These are phyloP conservation scores for Lota lota DNA, from an alignment of 2,113 vertebrate species.

Conservation along the genomic window DNA sequence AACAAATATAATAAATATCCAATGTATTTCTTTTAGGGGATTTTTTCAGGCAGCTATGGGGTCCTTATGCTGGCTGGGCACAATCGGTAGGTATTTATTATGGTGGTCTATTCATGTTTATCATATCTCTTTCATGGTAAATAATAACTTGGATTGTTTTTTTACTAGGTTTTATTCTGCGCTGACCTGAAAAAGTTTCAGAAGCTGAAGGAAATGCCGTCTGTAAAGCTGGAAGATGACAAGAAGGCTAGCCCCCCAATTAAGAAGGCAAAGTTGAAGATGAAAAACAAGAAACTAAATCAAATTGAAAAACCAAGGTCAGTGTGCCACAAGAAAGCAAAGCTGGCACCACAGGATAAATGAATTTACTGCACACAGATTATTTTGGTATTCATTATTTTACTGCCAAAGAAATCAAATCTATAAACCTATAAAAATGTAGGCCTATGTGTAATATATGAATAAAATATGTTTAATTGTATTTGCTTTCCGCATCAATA, in stretches of 20 bases:
- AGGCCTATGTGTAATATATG: no score
- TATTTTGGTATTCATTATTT: background rate
- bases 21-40: slow-evolving; percentile 72
- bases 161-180: slow-evolving; percentile 85
- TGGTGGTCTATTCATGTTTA: background rate
- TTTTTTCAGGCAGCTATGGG: slow-evolving; percentile 89
- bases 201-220: slow-evolving; percentile 50
- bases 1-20: background rate
- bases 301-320: slow-evolving; percentile 18
- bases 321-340: slow-evolving; percentile 32
- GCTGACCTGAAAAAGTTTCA: slow-evolving; percentile 83
- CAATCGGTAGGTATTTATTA: slow-evolving; percentile 84
- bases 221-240: slow-evolving; percentile 40
- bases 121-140: slow-evolving; percentile 4
- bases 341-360: slow-evolving; percentile 30
- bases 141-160: background rate
- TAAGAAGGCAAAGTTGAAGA: slow-evolving; percentile 28
- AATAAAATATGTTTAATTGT: no score
- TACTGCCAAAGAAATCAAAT: no score
- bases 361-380: background rate
- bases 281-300: slow-evolving; percentile 7
- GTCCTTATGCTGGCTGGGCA: slow-evolving; percentile 88
- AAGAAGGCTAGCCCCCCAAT: slow-evolving; percentile 17
- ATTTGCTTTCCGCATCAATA: background rate
- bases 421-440: no score